Base-by-base conservation (phyloP, 2,888 invertebrate genomes). In the Drosophila infuscata region DNA sequence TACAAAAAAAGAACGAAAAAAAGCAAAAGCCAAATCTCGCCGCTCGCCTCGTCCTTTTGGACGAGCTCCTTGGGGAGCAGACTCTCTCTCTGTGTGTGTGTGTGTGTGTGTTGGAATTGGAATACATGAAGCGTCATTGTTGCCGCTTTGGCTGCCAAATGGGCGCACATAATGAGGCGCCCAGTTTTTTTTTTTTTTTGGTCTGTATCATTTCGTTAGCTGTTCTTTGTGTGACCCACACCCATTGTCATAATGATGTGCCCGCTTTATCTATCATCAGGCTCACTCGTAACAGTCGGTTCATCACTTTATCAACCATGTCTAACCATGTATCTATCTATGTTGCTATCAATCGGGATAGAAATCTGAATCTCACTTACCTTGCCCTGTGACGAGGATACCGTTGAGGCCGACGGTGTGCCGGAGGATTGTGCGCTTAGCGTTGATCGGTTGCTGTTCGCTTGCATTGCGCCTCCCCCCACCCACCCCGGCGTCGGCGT, bases 351-450 rank as follows among this genome's bases (percentile, higher is more conserved):
- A 46, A 46, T 46, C 20, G 12, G 15, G 15, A 4, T 20, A 0
- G 2, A 46, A 20, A 46, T 46, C 25, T 15, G 29, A 8, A 8
- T 46, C 25, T 15, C 29, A 76, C 92, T 91, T 74, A 92, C 92
- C 91, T 92, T 92, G 70, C 92, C 92, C 83, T 85, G 85, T 51
- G 92, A 92, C 70, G 91, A 91, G 76, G 91, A 92, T 79, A 92
- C 91, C 58, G 92, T 91, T 74, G 92, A 92, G 77, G 92, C 91
- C 75, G 92, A 92, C 73, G 92, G 92, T 80, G 92, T 92, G 80
- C 91, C 92, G 81, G 92, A 92, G 83, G 91, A 92, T 90, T 92
- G 92, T 88, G 91, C 92, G 82, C 91, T 91, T 82, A 92, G 79
- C 70, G 91, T 91, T 66, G 92, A 89, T 77, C 91, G 79, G 66